A percentile compares a stretch with the other conserved stretches of the same genome.
phyloP scores from a whole-genome alignment of 53 echinoderm and acorn worm genomes.

The Glandiceps talaboti region DNA sequence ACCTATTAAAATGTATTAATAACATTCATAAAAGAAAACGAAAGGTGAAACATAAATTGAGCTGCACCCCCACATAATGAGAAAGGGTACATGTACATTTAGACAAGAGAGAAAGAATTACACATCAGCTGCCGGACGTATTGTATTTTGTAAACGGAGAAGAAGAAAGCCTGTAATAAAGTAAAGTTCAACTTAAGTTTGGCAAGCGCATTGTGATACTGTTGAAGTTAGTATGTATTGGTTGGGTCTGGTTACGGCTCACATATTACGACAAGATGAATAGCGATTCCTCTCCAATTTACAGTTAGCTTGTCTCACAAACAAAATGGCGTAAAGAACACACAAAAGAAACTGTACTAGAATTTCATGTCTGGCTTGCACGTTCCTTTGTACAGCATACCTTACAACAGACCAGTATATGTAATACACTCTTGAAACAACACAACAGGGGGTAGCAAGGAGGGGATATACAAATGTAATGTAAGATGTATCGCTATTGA shows the following conservation, averaged over 20 bases:
- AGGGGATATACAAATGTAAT: background rate
- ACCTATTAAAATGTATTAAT: too few relatives aligned
- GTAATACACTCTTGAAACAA: background rate
- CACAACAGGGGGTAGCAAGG: background rate
- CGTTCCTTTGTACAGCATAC: background rate
- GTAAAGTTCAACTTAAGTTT: too few relatives aligned
- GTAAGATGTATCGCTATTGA: background rate
- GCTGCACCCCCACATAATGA: too few relatives aligned
- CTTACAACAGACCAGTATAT: background rate
- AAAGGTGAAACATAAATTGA: too few relatives aligned
- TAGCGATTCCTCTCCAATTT: background rate
- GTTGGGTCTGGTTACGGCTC: background rate
- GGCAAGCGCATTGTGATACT: too few relatives aligned
- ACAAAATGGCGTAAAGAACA: background rate
- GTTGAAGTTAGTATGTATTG: background rate
- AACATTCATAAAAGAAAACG: too few relatives aligned
- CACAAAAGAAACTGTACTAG: background rate
- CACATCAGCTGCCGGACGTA: too few relatives aligned
- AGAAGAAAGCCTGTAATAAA: too few relatives aligned
- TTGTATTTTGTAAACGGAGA: too few relatives aligned
- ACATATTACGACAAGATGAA: background rate
- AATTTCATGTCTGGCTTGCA: background rate
- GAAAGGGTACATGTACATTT: too few relatives aligned
- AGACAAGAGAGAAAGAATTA: too few relatives aligned
- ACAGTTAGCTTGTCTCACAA: background rate